A percentile compares a stretch with the other conserved stretches of the same genome.
Evolutionary conservation across 2,113 vertebrate species (phyloP).

Genomic region (Neolamprologus toae): DNA sequence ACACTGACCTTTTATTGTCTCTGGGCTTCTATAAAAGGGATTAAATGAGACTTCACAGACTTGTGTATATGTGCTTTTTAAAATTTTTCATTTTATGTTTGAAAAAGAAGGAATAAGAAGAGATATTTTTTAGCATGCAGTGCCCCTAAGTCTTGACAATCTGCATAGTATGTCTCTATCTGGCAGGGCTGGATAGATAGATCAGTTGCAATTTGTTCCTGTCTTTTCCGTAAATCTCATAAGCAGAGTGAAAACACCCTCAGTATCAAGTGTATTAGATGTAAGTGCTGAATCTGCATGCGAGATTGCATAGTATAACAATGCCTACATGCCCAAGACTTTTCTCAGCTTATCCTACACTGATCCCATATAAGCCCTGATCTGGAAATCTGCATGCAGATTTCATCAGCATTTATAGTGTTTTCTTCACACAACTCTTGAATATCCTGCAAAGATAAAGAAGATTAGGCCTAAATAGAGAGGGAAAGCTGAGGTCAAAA

Average conservation of each 20-base stretch:
- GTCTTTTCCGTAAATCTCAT: neutral
- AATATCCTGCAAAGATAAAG: neutral
- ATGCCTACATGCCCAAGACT: neutral
- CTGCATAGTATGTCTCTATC: neutral
- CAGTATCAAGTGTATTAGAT: neutral
- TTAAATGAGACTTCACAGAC: neutral
- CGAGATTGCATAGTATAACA: neutral
- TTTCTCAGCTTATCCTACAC: neutral
- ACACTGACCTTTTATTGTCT: neutral
- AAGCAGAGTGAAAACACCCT: neutral
- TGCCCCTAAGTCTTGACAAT: neutral
- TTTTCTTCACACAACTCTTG: neutral
- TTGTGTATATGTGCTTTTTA: neutral
- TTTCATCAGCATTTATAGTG: neutral
- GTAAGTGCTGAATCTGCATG: constrained; percentile 12
- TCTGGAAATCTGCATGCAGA: neutral
- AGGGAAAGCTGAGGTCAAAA: neutral
- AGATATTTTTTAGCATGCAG: neutral
- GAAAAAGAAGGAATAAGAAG: neutral
- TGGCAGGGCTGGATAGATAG: neutral
- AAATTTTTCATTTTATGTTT: neutral
- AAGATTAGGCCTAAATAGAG: neutral
- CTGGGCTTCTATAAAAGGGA: neutral
- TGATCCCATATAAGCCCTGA: neutral
- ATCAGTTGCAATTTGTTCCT: constrained; percentile 6